A percentile compares a stretch with the other conserved stretches of the same genome.
Conservation (phyloP, 2,797 vertebrate species). For the Poeciliopsis gracilis region DNA sequence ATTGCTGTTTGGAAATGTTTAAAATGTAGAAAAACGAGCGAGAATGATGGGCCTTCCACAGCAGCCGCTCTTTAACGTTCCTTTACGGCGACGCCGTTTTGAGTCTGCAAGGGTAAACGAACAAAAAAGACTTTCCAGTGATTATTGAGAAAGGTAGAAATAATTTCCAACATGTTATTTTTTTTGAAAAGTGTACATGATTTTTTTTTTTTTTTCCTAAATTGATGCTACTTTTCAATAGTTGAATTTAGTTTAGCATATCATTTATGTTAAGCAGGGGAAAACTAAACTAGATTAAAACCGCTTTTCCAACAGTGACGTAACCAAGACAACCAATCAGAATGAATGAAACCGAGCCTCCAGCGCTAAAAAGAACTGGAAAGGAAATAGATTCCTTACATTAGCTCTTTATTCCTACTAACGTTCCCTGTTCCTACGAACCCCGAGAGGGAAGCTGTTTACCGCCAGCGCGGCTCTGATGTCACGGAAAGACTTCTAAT, state of each 20-base stretch:
- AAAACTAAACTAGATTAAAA: background rate
- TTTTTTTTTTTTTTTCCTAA: background rate
- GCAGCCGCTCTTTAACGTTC: background rate
- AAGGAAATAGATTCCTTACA: conserved; percentile 18
- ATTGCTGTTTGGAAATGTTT: background rate
- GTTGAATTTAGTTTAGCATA: background rate
- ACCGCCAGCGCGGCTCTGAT: conserved; percentile 74
- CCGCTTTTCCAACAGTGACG: background rate
- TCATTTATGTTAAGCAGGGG: background rate
- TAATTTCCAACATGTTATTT: background rate
- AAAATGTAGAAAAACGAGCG: background rate
- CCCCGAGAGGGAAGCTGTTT: conserved; percentile 76
- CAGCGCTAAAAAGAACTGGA: conserved; percentile 14
- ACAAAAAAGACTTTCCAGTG: background rate
- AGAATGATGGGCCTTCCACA: background rate
- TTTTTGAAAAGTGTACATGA: background rate
- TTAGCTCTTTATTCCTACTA: conserved; percentile 61
- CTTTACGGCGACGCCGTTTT: background rate
- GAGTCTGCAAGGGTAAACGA: background rate
- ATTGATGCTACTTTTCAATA: background rate
- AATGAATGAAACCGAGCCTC: background rate
- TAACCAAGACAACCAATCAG: background rate
- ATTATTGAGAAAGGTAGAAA: background rate
- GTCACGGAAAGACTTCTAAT: conserved; percentile 80
- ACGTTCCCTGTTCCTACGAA: conserved; percentile 46